Conservation (phyloP, 2,113 vertebrate genomes). For the Ceyx melanurus region DNA sequence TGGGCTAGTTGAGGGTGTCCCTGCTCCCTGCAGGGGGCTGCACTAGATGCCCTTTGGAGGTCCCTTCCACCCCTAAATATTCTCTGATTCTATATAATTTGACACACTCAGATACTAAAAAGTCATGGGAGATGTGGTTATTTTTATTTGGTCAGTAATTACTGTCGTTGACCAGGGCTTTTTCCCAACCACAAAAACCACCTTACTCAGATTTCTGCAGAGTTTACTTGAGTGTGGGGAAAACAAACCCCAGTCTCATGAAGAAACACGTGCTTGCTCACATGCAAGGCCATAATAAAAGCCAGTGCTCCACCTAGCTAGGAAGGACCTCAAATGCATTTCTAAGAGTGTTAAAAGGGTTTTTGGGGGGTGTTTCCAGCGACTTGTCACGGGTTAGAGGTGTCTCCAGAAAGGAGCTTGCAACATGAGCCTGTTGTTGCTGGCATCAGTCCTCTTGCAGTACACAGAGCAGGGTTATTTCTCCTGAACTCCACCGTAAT, state of each 20-base stretch:
- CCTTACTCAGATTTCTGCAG: neutral
- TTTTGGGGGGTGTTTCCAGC: neutral
- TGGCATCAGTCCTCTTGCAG: neutral
- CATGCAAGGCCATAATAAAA: accelerated
- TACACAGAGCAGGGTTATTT: accelerated
- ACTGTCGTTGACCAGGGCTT: neutral
- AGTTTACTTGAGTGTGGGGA: neutral
- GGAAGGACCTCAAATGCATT: neutral
- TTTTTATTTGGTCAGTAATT: neutral
- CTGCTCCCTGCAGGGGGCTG: too few species aligned
- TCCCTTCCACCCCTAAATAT: too few species aligned
- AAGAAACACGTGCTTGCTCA: neutral
- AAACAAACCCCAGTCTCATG: accelerated
- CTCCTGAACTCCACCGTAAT: neutral
- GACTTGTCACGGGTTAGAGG: accelerated
- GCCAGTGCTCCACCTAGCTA: neutral
- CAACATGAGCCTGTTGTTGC: accelerated
- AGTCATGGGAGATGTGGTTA: neutral
- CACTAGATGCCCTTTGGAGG: too few species aligned
- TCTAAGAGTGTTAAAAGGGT: neutral
- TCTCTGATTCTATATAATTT: neutral
- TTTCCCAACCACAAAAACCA: neutral
- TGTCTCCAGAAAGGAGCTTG: neutral
- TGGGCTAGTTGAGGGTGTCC: too few species aligned
- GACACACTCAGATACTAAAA: neutral